These are phyloP conservation scores for Drosophila histrio DNA, from an alignment of 2,888 invertebrate genomes.

Conservation along the genomic window DNA sequence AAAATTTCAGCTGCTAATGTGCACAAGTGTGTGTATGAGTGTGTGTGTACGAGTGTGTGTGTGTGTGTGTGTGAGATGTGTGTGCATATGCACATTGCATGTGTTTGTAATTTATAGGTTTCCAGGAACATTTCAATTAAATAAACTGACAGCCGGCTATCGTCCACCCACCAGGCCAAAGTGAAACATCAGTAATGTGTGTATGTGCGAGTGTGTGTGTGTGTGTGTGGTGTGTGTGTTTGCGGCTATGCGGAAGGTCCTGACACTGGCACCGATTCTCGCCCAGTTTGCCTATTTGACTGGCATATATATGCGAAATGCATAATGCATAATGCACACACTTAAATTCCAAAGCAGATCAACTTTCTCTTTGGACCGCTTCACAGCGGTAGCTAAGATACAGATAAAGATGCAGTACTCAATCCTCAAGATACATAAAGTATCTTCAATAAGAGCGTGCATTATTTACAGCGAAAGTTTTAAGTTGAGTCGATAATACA, in stretches of 20 bases:
- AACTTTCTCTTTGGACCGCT: not conserved
- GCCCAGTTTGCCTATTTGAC: conserved; percentile 34
- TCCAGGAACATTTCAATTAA: conserved; percentile 73
- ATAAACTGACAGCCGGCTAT: conserved; percentile 72
- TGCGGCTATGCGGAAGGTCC: conserved; percentile 12
- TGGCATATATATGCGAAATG: conserved; percentile 31
- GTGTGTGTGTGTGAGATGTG: conserved; percentile 11
- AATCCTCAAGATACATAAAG: not conserved
- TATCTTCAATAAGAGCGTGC: not conserved
- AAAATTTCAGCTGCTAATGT: conserved; percentile 64
- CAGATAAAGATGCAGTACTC: not conserved
- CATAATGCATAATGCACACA: conserved; percentile 48
- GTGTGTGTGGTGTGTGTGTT: not conserved
- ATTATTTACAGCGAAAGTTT: not conserved
- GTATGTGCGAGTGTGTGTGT: not conserved
- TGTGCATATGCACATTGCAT: conserved; percentile 45
- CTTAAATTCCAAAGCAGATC: conserved; percentile 20
- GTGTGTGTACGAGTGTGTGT: not conserved
- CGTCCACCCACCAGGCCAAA: conserved; percentile 30
- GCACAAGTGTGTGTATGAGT: conserved; percentile 13
- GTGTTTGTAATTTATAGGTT: conserved; percentile 73
- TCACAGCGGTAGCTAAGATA: not conserved
- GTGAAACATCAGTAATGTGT: conserved; percentile 34
- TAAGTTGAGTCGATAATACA: not conserved
- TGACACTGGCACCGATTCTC: conserved; percentile 38